Evolutionary conservation across 2,888 invertebrate genomes (phyloP).

Genomic region (Ptychoptera albimana): DNA sequence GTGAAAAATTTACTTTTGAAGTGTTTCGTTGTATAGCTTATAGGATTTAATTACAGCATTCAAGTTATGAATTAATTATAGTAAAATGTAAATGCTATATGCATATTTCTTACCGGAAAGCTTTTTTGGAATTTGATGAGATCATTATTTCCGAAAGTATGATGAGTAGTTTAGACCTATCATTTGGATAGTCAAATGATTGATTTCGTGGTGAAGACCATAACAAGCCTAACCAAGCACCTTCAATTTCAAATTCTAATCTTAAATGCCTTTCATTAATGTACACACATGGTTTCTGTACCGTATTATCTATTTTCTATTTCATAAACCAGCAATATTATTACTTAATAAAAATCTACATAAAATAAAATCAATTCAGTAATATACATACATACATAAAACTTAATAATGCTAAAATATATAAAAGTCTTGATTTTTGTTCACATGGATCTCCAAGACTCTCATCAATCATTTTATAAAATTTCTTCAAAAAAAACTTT

Average conservation of each 20-base stretch:
- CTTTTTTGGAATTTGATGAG: slow-evolving; percentile 13
- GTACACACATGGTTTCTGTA: slow-evolving; percentile 10
- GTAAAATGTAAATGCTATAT: background rate
- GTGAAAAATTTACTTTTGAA: too few relatives aligned
- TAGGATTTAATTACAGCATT: too few relatives aligned
- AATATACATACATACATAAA: slow-evolving; percentile 15
- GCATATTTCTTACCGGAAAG: slow-evolving; percentile 15
- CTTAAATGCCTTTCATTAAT: slow-evolving; percentile 14
- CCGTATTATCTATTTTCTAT: slow-evolving; percentile 17
- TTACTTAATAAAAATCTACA: background rate
- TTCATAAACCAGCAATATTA: background rate
- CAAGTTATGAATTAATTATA: too few relatives aligned
- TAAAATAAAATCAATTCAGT: background rate
- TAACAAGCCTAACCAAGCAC: slow-evolving; percentile 16
- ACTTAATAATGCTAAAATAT: slow-evolving; percentile 18
- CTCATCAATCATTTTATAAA: slow-evolving; percentile 16
- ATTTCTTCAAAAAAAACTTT: slow-evolving; percentile 16
- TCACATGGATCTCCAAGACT: slow-evolving; percentile 11
- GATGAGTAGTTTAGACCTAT: slow-evolving; percentile 16
- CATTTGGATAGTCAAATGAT: slow-evolving; percentile 9
- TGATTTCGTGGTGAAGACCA: slow-evolving; percentile 13
- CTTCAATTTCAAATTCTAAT: slow-evolving; percentile 16
- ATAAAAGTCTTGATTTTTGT: slow-evolving; percentile 15
- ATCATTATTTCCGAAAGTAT: slow-evolving; percentile 17
- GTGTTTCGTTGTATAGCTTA: too few relatives aligned